Evolutionary conservation across 2,113 vertebrate species (phyloP), one percentile per base, ranked within the genome.

Genomic region (Pygathrix nemaeus): DNA sequence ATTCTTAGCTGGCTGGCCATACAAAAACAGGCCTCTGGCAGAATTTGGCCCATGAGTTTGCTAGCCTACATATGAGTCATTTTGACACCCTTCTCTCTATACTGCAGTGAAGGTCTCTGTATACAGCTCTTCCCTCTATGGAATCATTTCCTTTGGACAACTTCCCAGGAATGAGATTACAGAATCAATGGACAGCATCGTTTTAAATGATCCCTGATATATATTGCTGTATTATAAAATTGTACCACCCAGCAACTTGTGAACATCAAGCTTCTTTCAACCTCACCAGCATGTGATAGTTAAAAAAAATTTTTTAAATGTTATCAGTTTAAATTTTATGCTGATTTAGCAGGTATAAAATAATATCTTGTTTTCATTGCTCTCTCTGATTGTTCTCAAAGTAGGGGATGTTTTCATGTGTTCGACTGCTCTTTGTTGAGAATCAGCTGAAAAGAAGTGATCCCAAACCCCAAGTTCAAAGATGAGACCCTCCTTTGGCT

Each of bases 111-210:
- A 92, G 48, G 73, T 48, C 83, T 88, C 94, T 86, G 25, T 93
- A 38, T 66, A 59, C 75, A 92, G 61, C 61, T 95, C 95, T 92
- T 94, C 94, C 87, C 95, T 90, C 88, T 94, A 93, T 96, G 83
- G 88, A 94, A n/a, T 75, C 92, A 83, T 78, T 96, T 95, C 90
- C 92, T 81, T 70, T 88, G 83, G 82, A 89, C 82, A 79, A 80
- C 75, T 90, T 94, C 85, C 93, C 81, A 76, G 97, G 80, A 96
- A 80, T 50, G 84, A 86, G 83, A 88, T 89, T 52, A 23, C 84
- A 35, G 40, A 61, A 75, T 92, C 38, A 61, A 61, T n/a, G 70
- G 57, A 30, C 32, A 84, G 45, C 32, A 43, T 23, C 30, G 18
- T 79, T 82, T 79, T 82, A 81, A 93, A 82, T 20, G 86, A 79